Evolutionary conservation across 2,888 invertebrate genomes (phyloP).

Genomic region (Actias luna): DNA sequence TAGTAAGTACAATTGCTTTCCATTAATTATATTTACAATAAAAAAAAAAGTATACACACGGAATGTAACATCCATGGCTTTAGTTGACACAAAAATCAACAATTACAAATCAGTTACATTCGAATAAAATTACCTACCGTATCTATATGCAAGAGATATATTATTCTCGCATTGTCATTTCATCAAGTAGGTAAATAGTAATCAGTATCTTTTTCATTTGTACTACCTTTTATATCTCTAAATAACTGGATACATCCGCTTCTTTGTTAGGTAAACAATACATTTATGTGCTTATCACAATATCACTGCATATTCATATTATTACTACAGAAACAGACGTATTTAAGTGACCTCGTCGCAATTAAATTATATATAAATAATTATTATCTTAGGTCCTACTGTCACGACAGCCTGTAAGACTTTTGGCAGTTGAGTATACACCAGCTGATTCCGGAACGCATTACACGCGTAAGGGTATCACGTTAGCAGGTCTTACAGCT

Average conservation of each 20-base stretch:
- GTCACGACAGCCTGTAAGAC: too few species aligned
- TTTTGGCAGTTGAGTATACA: too few species aligned
- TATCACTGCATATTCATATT: too few species aligned
- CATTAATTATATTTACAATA: background rate
- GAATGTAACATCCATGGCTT: background rate
- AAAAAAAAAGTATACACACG: too few species aligned
- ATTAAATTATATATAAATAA: too few species aligned
- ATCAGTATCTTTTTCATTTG: too few species aligned
- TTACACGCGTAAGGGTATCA: too few species aligned
- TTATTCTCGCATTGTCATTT: background rate
- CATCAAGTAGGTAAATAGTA: background rate
- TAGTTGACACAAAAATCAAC: background rate
- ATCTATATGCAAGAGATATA: background rate
- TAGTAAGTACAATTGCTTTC: constrained; percentile 76
- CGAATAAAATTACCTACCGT: background rate
- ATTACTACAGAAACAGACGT: too few species aligned
- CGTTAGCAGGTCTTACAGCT: too few species aligned
- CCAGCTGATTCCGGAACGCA: too few species aligned
- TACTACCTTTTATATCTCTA: background rate
- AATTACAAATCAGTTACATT: background rate
- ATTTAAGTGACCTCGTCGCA: too few species aligned
- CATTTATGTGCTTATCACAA: background rate
- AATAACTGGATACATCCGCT: background rate
- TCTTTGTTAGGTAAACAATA: background rate
- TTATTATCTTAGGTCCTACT: too few species aligned